Percentiles rank a stretch among this genome's conserved stretches.
phyloP scores from a whole-genome alignment of 2,113 vertebrate genomes.

The Cathartes aura region DNA sequence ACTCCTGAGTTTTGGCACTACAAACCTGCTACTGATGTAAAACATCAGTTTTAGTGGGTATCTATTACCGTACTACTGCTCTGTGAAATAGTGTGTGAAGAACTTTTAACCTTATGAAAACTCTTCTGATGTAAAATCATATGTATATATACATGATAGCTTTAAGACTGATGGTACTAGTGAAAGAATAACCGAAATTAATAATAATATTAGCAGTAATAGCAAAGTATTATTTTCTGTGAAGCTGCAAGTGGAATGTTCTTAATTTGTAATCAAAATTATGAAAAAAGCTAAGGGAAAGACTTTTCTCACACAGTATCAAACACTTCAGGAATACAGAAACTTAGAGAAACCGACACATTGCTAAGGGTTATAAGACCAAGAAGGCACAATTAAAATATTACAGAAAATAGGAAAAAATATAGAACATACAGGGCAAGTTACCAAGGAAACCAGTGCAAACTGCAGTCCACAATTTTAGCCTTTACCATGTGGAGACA shows the following conservation, averaged over 20 bases:
- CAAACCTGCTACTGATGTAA: not conserved
- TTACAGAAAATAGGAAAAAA: not conserved
- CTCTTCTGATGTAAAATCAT: fast-evolving
- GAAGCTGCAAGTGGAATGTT: not conserved
- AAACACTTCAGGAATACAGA: not conserved
- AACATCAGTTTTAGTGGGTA: not conserved
- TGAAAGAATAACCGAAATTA: not conserved
- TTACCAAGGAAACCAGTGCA: not conserved
- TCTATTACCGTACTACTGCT: not conserved
- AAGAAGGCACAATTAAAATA: not conserved
- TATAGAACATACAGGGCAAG: not conserved
- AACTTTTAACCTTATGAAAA: not conserved
- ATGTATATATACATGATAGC: not conserved
- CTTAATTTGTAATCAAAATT: not conserved
- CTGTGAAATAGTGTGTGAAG: not conserved
- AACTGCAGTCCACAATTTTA: not conserved
- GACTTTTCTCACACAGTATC: not conserved
- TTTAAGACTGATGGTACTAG: not conserved
- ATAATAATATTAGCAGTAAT: not conserved
- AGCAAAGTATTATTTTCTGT: not conserved
- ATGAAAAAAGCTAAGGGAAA: not conserved
- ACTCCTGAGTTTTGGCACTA: not conserved
- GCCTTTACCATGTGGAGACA: not conserved
- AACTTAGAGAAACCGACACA: not conserved
- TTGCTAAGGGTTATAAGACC: not conserved